Evolutionary conservation across 1,140 invertebrate genomes (phyloP), one percentile per base, ranked within the genome.

Genomic region (Ctenoplectra terminalis): DNA sequence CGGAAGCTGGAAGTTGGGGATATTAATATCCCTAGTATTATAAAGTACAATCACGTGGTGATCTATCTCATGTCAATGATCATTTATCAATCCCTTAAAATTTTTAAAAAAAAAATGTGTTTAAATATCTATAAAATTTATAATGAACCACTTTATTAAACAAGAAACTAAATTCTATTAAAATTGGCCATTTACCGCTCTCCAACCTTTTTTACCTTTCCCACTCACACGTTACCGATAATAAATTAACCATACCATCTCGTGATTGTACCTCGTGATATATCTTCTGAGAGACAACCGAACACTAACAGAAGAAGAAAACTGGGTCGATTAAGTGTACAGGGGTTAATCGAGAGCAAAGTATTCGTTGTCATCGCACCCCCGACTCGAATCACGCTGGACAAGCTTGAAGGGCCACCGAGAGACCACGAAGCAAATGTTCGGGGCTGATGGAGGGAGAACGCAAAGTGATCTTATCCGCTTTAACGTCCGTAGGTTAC

Each of bases 391-490:
- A 56, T 48, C 8, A 48, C 46, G 31, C 23, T 31, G 50, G 61
- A 37, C 23, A 48, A 54, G 63, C 63, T 84, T 82, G 73, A 78
- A 84, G 85, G 43, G 82, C 69, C 73, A 76, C 63, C 46, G 50
- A 52, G 46, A 74, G 61, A 7, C 54, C 67, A n/a, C 72, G 50
- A 70, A 56, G 56, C 46, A 29, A 74, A 75, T 70, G 50, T 78
- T 61, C 66, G 70, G 70, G 52, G 69, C 43, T 61, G 77, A 71
- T 83, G 64, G 50, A 89, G 72, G 78, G 80, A 83, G 83, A 90
- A 83, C 84, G 87, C 79, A 88, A 90, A 91, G 89, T 93, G 90
- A 92, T 90, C 91, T 91, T 91, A 92, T 90, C 87, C 88, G 90
- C 88, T 90, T 91, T 90, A 90, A 89, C 89, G 89, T 91, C 88